Conservation (phyloP, 2,888 invertebrate genomes). For the Anthoptus insignis region DNA sequence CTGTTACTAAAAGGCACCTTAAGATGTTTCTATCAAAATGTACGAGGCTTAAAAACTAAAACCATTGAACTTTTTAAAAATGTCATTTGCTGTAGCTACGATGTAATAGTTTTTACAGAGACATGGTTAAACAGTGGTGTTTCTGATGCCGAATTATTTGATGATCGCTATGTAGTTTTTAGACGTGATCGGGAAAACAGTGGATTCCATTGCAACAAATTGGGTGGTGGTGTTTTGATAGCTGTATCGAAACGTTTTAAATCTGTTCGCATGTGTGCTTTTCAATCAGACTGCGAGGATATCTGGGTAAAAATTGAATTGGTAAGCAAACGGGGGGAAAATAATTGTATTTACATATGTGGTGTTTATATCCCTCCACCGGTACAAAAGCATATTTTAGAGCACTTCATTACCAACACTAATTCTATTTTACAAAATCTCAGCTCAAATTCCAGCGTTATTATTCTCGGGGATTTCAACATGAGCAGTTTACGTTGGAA, state of each 20-base stretch:
- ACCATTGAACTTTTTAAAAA: neutral
- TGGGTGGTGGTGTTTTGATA: neutral
- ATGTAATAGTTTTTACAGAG: slow-evolving; percentile 36
- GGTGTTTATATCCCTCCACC: neutral
- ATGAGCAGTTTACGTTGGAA: neutral
- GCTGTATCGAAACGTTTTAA: neutral
- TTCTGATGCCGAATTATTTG: slow-evolving; percentile 23
- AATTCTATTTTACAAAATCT: neutral
- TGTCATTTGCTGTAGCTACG: neutral
- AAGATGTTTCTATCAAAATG: slow-evolving; percentile 27
- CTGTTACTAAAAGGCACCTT: no score
- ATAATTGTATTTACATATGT: neutral
- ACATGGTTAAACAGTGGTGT: slow-evolving; percentile 31
- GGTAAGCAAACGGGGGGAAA: neutral
- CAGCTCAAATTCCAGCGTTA: no score
- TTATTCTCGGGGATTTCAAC: neutral
- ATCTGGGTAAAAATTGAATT: neutral
- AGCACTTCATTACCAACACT: neutral
- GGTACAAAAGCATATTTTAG: neutral
- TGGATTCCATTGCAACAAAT: neutral
- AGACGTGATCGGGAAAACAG: slow-evolving; percentile 1
- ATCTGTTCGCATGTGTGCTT: neutral
- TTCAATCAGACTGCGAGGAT: neutral
- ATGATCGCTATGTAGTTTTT: slow-evolving; percentile 5
- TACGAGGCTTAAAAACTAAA: slow-evolving; percentile 8